These are phyloP conservation scores for Poecilus cupreus DNA, from an alignment of 2,888 invertebrate genomes.

Conservation along the genomic window DNA sequence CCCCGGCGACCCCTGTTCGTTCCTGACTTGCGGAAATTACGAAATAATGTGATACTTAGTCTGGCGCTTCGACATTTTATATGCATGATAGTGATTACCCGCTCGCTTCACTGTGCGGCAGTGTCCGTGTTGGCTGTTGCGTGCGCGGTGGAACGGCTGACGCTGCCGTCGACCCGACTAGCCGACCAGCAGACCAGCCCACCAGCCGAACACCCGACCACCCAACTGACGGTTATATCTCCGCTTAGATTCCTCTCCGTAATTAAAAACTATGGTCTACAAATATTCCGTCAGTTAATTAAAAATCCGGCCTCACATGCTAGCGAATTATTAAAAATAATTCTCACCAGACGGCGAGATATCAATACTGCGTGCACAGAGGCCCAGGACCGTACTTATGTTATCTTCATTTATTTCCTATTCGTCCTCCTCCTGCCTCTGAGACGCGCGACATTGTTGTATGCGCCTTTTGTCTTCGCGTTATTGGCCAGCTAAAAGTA, in stretches of 20 bases:
- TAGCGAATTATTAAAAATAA: conserved; percentile 52
- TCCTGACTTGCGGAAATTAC: conserved; percentile 61
- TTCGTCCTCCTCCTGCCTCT: background rate
- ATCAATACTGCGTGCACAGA: conserved; percentile 33
- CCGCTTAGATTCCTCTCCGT: conserved; percentile 37
- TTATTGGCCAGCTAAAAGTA: conserved; percentile 40
- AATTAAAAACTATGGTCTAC: conserved; percentile 59
- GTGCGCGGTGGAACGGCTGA: background rate
- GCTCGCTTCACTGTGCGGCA: conserved; percentile 5
- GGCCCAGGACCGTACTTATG: conserved; percentile 1
- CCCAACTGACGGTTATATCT: background rate
- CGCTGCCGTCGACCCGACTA: background rate
- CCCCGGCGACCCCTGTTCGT: conserved; percentile 51
- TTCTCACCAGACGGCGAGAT: conserved; percentile 49
- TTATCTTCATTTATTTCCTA: background rate
- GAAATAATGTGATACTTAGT: conserved; percentile 59
- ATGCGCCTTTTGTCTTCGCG: conserved; percentile 30
- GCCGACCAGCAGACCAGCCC: background rate
- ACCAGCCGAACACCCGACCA: background rate
- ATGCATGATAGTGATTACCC: conserved; percentile 52
- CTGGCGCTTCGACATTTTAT: conserved; percentile 51
- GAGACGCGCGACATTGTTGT: background rate
- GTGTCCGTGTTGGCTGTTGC: background rate
- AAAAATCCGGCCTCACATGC: conserved; percentile 47
- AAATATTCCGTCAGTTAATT: conserved; percentile 58